Percentiles rank a stretch among this genome's conserved stretches.
Conservation (phyloP, 2,113 vertebrate genomes). For the Lophius piscatorius region DNA sequence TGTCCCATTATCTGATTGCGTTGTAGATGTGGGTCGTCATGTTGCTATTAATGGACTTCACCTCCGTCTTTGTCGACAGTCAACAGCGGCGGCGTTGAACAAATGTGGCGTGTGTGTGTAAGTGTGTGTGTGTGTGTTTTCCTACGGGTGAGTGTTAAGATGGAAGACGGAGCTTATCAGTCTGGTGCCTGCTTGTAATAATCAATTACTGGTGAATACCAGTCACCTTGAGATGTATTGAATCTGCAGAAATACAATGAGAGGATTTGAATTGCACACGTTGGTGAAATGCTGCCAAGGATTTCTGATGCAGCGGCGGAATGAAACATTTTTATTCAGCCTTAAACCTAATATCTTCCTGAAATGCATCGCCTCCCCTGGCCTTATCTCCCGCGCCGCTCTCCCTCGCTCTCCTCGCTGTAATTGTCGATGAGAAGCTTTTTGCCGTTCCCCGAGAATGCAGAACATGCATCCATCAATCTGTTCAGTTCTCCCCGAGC, state of each 20-base stretch:
- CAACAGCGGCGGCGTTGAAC: conserved; percentile 44
- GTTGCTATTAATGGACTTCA: conserved; percentile 47
- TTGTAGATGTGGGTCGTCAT: conserved; percentile 29
- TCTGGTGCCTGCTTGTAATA: conserved; percentile 66
- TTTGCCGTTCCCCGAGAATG: conserved; percentile 80
- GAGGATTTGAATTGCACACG: conserved; percentile 70
- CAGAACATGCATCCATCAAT: conserved; percentile 85
- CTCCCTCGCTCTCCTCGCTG: conserved; percentile 61
- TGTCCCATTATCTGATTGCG: conserved; percentile 37
- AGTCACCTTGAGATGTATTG: conserved; percentile 74
- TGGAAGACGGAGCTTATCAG: conserved; percentile 66
- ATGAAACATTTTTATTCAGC: conserved; percentile 56
- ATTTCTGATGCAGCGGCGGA: conserved; percentile 48
- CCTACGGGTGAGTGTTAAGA: conserved; percentile 57
- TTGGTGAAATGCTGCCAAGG: conserved; percentile 52
- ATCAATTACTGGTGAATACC: conserved; percentile 75
- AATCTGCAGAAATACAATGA: conserved; percentile 71
- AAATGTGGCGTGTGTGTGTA: no score
- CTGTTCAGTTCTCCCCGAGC: conserved; percentile 84
- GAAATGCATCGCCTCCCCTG: conserved; percentile 69
- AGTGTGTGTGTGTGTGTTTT: no score
- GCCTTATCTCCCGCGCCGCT: conserved; percentile 65
- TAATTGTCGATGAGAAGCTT: conserved; percentile 84
- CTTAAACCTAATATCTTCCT: conserved; percentile 68
- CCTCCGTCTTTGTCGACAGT: conserved; percentile 31